Base-by-base conservation (phyloP, 2,113 vertebrate species). In the Dromas ardeola region DNA sequence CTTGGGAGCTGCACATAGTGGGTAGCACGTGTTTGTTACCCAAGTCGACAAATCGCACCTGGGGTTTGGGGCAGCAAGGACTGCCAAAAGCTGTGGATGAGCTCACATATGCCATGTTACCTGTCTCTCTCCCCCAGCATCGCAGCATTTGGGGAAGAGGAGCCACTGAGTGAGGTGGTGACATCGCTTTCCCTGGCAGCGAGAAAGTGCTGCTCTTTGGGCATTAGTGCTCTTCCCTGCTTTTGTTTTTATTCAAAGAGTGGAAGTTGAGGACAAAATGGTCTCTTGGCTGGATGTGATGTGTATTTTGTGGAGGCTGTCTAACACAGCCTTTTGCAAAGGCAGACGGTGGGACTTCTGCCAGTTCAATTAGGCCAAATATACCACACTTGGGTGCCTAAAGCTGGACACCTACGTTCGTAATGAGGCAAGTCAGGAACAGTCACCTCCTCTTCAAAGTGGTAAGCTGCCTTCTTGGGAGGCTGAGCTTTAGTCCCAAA, bases 301-400 rank as follows among this genome's bases (percentile, higher is more conserved):
- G 19, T 70, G 9, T 81, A 10, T 86, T 78, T 86, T 89, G 77
- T n/a, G 61, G 20, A 34, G 52, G n/a, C 6, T 86, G 21, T 56
- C 66, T 78, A 62, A 69, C 29, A 18, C 11, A 79, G 43, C 18
- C 38, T 70, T 81, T 79, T 84, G 38, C 23, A 23, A 53, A 88
- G n/a, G 53, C 0, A 0, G 19, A 8, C 0, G 1, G 40, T 58
- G 22, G 30, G 36, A 55, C 7, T 78, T 47, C 30, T 49, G 58
- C 49, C 59, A 62, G 49, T 73, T 56, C 53, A 63, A 3, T 81
- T 61, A 47, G 21, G 29, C 62, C 56, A 65, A 30, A 70, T 49
- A 71, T 10, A 52, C 38, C 53, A 53, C 25, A 25, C 9, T 74
- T 43, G 13, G 16, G 29, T 79, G 82, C 49, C 47, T 81, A 22